Evolutionary conservation across 2,113 vertebrate genomes (phyloP), one percentile per base, ranked within the genome.

Genomic region (Eurystomus gularis): DNA sequence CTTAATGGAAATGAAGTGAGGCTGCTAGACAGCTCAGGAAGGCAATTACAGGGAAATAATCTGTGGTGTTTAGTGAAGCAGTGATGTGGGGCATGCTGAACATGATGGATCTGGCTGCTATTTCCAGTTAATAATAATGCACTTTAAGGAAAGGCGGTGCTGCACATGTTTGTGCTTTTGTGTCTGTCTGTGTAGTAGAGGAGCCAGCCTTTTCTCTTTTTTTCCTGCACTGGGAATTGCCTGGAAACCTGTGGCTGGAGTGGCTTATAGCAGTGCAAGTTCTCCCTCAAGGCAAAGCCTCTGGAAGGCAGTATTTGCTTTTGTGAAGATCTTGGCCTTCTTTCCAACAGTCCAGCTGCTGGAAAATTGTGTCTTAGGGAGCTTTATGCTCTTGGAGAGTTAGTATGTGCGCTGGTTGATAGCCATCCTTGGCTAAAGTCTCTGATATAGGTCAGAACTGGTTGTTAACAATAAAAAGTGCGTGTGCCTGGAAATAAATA

Each of bases 41-140:
- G 91, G 80, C 95, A 97, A 97, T 97, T 97, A 97, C 91, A 97
- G 78, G 68, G 93, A 94, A 97, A 95, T 97, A 96, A 97, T 97
- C 93, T 95, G 91, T 79, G 81, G 87, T 96, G 94, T 88, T 96
- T 97, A 96, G 96, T 35, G 94, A 87, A 97, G 96, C 93, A 0
- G 84, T 95, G 96, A 96, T 96, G 93, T 97, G 96, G 96, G 93
- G 92, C 87, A 94, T 87, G 94, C 93, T 94, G 94, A 97, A 94
- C 94, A 96, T 93, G 96, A 97, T 95, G 92, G 94, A 96, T 96
- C 96, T 93, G 94, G 82, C 92, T 94, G 95, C 95, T 96, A 40
- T 91, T 96, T 94, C 95, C 82, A 92, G 77, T 95, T 97, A 96
- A 96, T 97, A 96, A 94, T 95, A 90, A 95, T 37, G 72, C 82